phyloP scores from a whole-genome alignment of 1,140 invertebrate species.

The Atta colombica region DNA sequence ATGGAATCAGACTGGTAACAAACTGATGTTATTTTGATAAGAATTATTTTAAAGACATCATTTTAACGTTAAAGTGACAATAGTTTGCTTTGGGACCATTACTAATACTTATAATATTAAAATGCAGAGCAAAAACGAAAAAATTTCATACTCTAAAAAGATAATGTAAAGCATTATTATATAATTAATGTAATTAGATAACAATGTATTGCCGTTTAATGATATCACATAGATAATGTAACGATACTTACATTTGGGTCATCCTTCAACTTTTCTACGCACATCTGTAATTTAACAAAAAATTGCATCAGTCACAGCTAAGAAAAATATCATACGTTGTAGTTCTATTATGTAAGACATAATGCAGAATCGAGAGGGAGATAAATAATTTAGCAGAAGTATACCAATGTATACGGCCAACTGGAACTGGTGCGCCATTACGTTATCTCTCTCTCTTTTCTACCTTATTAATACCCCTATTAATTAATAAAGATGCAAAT shows the following conservation, averaged over 20 bases:
- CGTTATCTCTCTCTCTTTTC: not conserved
- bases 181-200: not conserved
- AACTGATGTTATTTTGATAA: too few relatives aligned
- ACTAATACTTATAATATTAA: not conserved
- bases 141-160: too few relatives aligned
- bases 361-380: not conserved
- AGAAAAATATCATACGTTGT: not conserved
- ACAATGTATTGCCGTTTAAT: not conserved
- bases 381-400: slow-evolving; percentile 41
- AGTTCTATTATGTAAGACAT: not conserved
- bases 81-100: too few relatives aligned
- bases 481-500: slow-evolving; percentile 48
- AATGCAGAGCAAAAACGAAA: too few relatives aligned
- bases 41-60: too few relatives aligned
- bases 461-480: not conserved
- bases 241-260: slow-evolving; percentile 88
- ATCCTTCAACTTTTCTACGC: slow-evolving; percentile 87
- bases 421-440: slow-evolving; percentile 28
- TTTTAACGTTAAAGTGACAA: too few relatives aligned
- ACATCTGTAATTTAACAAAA: slow-evolving; percentile 85
- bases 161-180: not conserved
- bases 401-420: not conserved
- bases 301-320: slow-evolving; percentile 21
- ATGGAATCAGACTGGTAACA: too few relatives aligned
- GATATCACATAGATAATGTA: not conserved